Base-by-base conservation (phyloP, 2,888 invertebrate genomes). In the Liposcelis brunnea region DNA sequence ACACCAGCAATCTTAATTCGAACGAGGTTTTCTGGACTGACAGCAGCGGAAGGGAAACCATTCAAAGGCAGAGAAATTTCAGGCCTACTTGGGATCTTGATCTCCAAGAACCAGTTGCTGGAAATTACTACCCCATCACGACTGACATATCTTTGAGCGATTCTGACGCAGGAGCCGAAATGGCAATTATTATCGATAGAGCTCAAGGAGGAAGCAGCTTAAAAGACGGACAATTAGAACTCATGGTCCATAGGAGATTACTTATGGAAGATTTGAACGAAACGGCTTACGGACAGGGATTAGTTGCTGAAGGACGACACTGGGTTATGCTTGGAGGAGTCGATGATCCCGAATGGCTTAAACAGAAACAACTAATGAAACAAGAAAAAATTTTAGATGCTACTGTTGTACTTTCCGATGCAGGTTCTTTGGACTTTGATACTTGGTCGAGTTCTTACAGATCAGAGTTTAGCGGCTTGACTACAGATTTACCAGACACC, bases 81-180 rank as follows among this genome's bases (percentile, higher is more conserved):
- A 66, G 91, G 11, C 80, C 83, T 0, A 80, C 86, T 0, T 95
- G 81, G 76, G 67, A 72, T 14, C 49, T 79, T 0, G 66, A 72
- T 1, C 55, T 85, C 10, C 63, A 67, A 0, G 93, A 95, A 59
- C 72, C 74, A 0, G 63, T 87, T 0, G 68, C 90, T 0, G 84
- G 78, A 0, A 98, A 98, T 60, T 98, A 95, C 59, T 97, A 93
- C 59, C 97, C 97, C 0, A 69, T 97, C 0, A 89, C 85, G 0
- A 77, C 84, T 11, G 74, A 81, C 54, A 87, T 94, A 31, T 69
- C 68, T 12, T 64, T 87, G 1, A 65, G 75, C 52, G 78, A 81
- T 55, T 49, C 57, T 18, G 40, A 52, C 2, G 53, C 50, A 8
- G 57, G 63, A 15, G n/a, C 61, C 0, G 68, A 69, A 46, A 47